Conservation (phyloP, 2,797 vertebrate species). For the Petrocephalus schoutedeni region DNA sequence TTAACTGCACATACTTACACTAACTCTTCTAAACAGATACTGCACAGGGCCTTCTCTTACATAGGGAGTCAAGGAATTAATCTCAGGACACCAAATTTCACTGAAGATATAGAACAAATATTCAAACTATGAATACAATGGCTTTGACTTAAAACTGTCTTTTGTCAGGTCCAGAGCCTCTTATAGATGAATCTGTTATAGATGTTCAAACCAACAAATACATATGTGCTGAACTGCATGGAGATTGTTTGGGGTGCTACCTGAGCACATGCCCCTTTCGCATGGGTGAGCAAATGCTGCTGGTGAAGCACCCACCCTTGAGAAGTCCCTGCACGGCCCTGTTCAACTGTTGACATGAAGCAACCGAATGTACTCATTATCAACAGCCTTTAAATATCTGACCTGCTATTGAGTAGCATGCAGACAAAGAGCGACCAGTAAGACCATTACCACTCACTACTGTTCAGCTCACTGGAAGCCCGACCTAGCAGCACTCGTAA, state of each 20-base stretch:
- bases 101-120: neutral
- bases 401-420: neutral
- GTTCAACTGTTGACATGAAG: neutral
- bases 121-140: neutral
- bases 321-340: neutral
- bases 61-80: neutral
- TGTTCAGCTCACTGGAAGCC: neutral
- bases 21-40: neutral
- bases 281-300: neutral
- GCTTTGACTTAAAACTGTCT: neutral
- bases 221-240: neutral
- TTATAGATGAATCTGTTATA: neutral
- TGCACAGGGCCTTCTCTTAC: neutral
- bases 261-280: neutral
- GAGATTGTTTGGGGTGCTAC: neutral
- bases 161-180: neutral
- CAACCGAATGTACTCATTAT: neutral
- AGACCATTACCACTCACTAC: neutral
- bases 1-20: neutral
- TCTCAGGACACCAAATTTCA: neutral
- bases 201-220: neutral
- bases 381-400: neutral
- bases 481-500: neutral
- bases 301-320: neutral
- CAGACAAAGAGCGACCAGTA: neutral